These are phyloP conservation scores for Mesocentrotus franciscanus DNA, from an alignment of 53 echinoderm and acorn worm genomes.

Conservation along the genomic window DNA sequence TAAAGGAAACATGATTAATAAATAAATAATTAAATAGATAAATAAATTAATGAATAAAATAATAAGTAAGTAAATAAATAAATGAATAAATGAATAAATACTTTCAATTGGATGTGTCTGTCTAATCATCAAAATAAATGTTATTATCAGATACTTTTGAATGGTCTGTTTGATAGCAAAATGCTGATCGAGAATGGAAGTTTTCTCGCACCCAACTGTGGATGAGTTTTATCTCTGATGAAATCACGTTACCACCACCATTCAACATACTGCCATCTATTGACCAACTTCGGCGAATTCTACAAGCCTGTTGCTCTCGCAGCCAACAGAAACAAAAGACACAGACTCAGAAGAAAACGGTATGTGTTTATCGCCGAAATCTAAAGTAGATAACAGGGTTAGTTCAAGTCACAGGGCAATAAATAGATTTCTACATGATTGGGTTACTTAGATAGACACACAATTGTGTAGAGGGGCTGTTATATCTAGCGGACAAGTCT, in stretches of 20 bases:
- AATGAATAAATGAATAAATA: no score
- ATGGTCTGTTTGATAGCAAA: constrained; percentile 21
- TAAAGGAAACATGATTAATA: no score
- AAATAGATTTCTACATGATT: no score
- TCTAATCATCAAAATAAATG: no score
- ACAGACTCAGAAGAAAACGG: constrained; percentile 1
- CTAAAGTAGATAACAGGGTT: background rate
- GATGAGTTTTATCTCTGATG: constrained; percentile 59
- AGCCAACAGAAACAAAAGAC: background rate
- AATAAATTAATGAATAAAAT: no score
- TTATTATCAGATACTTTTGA: background rate
- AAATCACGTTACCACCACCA: constrained; percentile 57
- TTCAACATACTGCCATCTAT: constrained; percentile 65
- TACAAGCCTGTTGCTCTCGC: constrained; percentile 10
- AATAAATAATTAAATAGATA: no score
- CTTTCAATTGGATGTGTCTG: no score
- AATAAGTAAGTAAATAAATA: no score
- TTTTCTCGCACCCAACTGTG: constrained; percentile 48
- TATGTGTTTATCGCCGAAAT: background rate
- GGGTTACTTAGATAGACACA: no score
- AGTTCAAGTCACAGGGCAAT: background rate
- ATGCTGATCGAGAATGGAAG: constrained; percentile 65
- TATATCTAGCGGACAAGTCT: no score
- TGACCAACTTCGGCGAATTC: background rate
- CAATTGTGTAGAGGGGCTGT: no score